Base-by-base conservation (phyloP, 2,888 invertebrate species). In the Polymixis lichenea region DNA sequence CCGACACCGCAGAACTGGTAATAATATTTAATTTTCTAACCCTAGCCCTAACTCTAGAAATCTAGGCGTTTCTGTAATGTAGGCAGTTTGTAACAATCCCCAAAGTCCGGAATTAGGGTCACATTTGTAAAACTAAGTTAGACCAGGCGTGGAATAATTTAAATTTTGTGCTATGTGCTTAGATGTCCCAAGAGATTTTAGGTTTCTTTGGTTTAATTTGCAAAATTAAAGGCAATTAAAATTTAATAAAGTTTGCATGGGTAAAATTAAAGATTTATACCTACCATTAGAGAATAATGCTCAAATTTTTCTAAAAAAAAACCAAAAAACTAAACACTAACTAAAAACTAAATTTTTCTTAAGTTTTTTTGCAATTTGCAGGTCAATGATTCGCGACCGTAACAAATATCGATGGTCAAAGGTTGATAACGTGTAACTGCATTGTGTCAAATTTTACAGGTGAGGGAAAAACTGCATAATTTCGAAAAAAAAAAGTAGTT, bases 121-220 rank as follows among this genome's bases (percentile, higher is more conserved):
- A 74, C 72, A 60, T 86, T 83, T 79, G 78, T 73, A 74, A 76
- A 86, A 86, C 77, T 78, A 76, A 83, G 74, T 86, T 83, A 83
- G 76, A 46, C 25, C n/a, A 74, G 67, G 55, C 81, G 72, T 73
- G 73, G 81, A 83, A 84, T 86, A 83, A 84, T 81, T 86, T 76
- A 81, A 75, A 76, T 83, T 81, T 71, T 46, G 73, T 78, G 70
- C 74, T 66, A 64, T 70, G 58, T 77, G 72, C 51, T 72, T 62
- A 38, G 61, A 68, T 62, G 55, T 55, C 77, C 49, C 64, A 32
- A 55, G 80, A 67, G 60, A 77, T 77, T 51, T 43, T 11, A 69
- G 69, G 65, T 83, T n/a, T 49, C 65, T 83, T 66, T 32, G 22
- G 17, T 19, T 17, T 43, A 43, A 28, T 62, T 46, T 56, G 32